These are phyloP conservation scores for Podabrus alpinus DNA, from an alignment of 2,888 invertebrate species.

Conservation along the genomic window DNA sequence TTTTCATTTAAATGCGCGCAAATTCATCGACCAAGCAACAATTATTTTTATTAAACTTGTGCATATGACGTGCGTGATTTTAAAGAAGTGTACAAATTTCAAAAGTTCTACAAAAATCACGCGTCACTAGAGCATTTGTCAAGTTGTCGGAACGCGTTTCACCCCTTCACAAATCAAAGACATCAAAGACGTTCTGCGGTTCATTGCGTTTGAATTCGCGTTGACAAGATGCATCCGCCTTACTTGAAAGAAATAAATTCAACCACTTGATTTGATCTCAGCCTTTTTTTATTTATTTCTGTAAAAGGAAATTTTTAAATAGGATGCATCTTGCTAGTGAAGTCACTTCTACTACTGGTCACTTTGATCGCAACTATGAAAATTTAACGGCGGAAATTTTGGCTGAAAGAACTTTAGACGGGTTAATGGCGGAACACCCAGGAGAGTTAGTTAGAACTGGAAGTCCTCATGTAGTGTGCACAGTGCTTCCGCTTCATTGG, in stretches of 20 bases:
- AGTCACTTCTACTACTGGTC: conserved; percentile 71
- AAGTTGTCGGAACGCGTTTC: conserved; percentile 25
- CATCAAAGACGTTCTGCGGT: conserved; percentile 40
- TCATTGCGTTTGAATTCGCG: conserved; percentile 35
- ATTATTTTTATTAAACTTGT: neutral
- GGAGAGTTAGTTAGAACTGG: conserved; percentile 91
- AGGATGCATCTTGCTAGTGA: conserved; percentile 82
- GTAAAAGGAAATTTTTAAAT: conserved; percentile 15
- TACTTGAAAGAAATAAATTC: conserved; percentile 23
- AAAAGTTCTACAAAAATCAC: conserved; percentile 13
- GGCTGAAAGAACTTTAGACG: conserved; percentile 84
- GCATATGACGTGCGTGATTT: conserved; percentile 3
- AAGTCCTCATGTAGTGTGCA: conserved; percentile 94
- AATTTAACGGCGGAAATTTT: conserved; percentile 90
- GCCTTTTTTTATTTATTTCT: neutral
- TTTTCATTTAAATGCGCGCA: conserved; percentile 52
- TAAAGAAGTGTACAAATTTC: conserved; percentile 11
- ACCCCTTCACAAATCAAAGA: conserved; percentile 20
- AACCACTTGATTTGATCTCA: conserved; percentile 28
- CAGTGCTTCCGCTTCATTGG: conserved; percentile 95
- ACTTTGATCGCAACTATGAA: conserved; percentile 49
- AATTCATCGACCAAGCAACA: conserved; percentile 18
- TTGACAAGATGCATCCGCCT: conserved; percentile 28
- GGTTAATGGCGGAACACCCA: conserved; percentile 87
- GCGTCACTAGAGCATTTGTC: conserved; percentile 20